These are phyloP conservation scores for Steinernema scapterisci DNA, from an alignment of 2,888 invertebrate genomes.

Conservation along the genomic window DNA sequence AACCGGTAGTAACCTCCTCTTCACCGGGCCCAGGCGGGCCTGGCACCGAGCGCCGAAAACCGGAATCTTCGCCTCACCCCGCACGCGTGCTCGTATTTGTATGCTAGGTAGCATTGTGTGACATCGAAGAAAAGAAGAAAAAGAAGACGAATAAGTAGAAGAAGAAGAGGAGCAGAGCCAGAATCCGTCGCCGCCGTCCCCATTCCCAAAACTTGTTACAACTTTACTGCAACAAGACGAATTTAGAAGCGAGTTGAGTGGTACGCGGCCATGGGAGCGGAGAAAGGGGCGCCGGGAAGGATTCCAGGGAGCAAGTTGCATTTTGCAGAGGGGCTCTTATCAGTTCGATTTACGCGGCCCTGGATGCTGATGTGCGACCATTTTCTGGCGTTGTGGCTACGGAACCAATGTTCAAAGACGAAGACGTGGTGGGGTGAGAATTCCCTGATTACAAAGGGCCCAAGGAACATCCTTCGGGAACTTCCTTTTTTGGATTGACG, in stretches of 20 bases:
- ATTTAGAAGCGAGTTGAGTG: constrained; percentile 7
- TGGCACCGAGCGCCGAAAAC: constrained; percentile 30
- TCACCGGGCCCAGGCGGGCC: constrained; percentile 17
- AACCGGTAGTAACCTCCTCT: constrained; percentile 30
- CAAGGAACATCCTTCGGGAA: not conserved
- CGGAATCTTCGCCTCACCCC: constrained; percentile 9
- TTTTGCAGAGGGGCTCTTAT: constrained; percentile 3
- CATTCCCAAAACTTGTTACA: constrained; percentile 13
- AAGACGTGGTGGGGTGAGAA: not conserved
- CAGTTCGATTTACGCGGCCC: constrained; percentile 1
- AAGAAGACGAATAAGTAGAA: not conserved
- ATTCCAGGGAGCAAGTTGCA: constrained; percentile 21
- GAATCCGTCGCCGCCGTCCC: constrained; percentile 6
- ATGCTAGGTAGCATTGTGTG: constrained; percentile 29
- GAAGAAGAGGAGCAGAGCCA: not conserved
- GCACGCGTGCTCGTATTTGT: constrained; percentile 23
- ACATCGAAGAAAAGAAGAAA: not conserved
- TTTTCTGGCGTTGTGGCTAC: not conserved
- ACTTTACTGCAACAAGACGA: constrained; percentile 16
- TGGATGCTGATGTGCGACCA: not conserved
- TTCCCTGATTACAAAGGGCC: not conserved
- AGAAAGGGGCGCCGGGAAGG: not conserved
- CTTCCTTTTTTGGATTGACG: too few relatives aligned
- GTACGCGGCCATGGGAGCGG: not conserved
- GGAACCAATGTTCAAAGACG: constrained; percentile 20